phyloP scores from a whole-genome alignment of 2,888 invertebrate species.

The Mellilla xanthometata region DNA sequence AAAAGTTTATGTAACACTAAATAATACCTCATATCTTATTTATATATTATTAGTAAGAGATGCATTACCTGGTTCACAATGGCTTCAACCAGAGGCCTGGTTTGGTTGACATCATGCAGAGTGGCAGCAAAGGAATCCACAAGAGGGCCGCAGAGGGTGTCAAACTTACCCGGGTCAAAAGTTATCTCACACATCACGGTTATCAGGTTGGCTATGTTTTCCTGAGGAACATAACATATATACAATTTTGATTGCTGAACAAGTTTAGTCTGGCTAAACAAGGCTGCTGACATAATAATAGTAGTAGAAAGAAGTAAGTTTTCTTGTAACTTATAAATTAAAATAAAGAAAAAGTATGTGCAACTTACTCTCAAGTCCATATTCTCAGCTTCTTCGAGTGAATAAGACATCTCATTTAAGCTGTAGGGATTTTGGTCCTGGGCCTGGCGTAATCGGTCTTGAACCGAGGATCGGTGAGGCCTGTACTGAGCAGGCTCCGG shows the following conservation, averaged over 20 bases:
- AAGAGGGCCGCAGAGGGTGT: constrained; percentile 86
- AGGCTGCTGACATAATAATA: too few relatives aligned
- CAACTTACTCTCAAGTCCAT: constrained; percentile 62
- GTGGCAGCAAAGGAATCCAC: constrained; percentile 86
- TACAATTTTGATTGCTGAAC: too few relatives aligned
- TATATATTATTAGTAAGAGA: too few relatives aligned
- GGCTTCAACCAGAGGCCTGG: constrained; percentile 85
- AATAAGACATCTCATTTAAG: constrained; percentile 69
- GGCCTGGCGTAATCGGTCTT: constrained; percentile 73
- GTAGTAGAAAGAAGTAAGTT: too few relatives aligned
- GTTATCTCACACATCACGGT: constrained; percentile 89
- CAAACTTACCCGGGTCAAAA: constrained; percentile 90
- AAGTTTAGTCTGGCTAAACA: constrained; percentile 5
- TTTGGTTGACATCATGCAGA: constrained; percentile 84
- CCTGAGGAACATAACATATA: constrained; percentile 45
- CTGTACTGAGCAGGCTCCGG: constrained; percentile 59
- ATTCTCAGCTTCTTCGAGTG: constrained; percentile 69
- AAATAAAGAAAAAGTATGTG: background rate
- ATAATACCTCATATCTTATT: too few relatives aligned
- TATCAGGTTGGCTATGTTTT: constrained; percentile 83
- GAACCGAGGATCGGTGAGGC: constrained; percentile 67
- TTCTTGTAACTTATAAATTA: too few relatives aligned
- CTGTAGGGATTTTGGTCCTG: constrained; percentile 71
- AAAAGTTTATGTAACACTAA: too few relatives aligned
- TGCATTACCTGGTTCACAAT: constrained; percentile 84